phyloP scores from a whole-genome alignment of 2,113 vertebrate genomes.

The Phalacrocorax pelagicus region DNA sequence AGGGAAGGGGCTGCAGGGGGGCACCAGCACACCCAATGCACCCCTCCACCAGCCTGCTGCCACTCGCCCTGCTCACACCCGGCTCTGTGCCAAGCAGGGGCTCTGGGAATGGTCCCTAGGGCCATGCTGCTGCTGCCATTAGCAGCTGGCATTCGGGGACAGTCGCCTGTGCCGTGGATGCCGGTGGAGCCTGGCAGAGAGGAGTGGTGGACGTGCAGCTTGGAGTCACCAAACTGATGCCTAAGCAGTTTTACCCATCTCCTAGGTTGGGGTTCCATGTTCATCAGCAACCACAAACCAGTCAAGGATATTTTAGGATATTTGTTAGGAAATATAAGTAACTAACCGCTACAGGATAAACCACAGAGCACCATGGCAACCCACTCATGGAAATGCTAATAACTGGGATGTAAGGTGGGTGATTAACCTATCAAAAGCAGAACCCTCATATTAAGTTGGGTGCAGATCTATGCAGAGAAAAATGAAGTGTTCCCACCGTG shows the following conservation, averaged over 20 bases:
- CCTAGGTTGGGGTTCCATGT: background rate
- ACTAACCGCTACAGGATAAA: conserved; percentile 25
- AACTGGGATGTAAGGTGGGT: conserved; percentile 29
- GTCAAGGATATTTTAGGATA: conserved; percentile 18
- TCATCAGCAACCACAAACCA: conserved; percentile 64
- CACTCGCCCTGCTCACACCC: background rate
- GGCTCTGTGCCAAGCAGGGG: background rate
- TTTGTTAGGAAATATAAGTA: conserved; percentile 52
- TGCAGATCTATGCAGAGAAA: conserved; percentile 37
- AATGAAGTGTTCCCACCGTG: background rate
- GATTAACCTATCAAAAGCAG: conserved; percentile 58
- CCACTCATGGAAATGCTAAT: conserved; percentile 43
- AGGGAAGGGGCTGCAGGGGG: background rate
- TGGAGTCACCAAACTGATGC: conserved; percentile 40
- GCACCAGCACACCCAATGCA: background rate
- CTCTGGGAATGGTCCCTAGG: background rate
- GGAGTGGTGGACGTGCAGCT: background rate
- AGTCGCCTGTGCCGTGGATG: background rate
- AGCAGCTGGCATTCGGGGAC: accelerated
- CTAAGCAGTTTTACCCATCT: conserved; percentile 54
- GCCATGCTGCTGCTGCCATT: background rate
- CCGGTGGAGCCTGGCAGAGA: background rate
- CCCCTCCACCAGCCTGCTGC: background rate
- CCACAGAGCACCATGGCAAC: conserved; percentile 56
- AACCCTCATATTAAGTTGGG: conserved; percentile 59